A percentile compares a stretch with the other conserved stretches of the same genome.
Evolutionary conservation across 2,888 invertebrate genomes (phyloP).

Genomic region (Rhogogaster chlorosoma): DNA sequence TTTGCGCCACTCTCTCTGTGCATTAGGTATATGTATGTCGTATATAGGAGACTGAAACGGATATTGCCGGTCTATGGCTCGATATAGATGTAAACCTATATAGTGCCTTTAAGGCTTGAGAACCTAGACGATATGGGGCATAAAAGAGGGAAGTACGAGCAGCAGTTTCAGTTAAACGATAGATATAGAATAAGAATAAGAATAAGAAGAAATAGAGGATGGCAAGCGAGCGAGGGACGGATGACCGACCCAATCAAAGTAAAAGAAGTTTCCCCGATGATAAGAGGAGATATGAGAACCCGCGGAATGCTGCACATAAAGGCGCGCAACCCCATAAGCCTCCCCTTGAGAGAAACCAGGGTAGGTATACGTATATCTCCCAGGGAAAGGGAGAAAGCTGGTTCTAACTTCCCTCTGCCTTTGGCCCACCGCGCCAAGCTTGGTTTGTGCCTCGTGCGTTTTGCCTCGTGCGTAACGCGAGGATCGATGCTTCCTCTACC

Average conservation of each 20-base stretch:
- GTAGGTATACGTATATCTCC: neutral
- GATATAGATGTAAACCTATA: neutral
- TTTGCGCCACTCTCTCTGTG: neutral
- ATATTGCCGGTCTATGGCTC: neutral
- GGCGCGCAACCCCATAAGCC: slow-evolving; percentile 30
- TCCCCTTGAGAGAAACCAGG: slow-evolving; percentile 20
- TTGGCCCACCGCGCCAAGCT: slow-evolving; percentile 36
- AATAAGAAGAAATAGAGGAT: neutral
- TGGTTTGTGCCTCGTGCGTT: slow-evolving; percentile 5
- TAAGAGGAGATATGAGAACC: slow-evolving; percentile 67
- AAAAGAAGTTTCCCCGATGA: slow-evolving; percentile 49
- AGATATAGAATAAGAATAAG: neutral
- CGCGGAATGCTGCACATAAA: slow-evolving; percentile 69
- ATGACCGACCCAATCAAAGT: slow-evolving; percentile 49
- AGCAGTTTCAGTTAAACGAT: neutral
- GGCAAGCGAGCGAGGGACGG: slow-evolving; percentile 22
- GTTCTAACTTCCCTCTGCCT: neutral
- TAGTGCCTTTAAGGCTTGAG: neutral
- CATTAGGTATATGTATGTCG: neutral
- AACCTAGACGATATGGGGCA: slow-evolving; percentile 2
- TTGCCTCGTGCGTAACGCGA: slow-evolving; percentile 27
- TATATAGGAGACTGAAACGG: neutral
- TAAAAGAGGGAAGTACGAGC: slow-evolving; percentile 1
- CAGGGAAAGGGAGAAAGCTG: slow-evolving; percentile 9
- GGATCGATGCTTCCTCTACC: slow-evolving; percentile 51